Evolutionary conservation across 2,113 vertebrate genomes (phyloP), one percentile per base, ranked within the genome.

Genomic region (Melanostigma gelatinosum): DNA sequence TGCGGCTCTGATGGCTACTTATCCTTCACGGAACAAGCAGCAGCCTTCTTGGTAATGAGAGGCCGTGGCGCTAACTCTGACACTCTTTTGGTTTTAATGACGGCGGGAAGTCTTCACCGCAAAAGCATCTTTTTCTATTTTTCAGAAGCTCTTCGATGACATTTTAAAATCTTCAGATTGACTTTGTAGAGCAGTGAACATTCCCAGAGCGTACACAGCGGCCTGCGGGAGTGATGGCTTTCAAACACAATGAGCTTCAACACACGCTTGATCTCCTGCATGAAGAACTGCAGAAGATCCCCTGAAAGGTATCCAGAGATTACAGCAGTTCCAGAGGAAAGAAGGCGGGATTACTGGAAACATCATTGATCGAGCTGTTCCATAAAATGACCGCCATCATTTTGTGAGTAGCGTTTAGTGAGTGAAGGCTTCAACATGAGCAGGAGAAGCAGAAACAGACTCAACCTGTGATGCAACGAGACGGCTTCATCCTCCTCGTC

Each of bases 21-120:
- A 71, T 90, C 83, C 88, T 85, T 90, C 83, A 90, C 61, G 77
- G 88, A 87, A 87, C 76, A 85, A 72, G 75, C 90, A 64, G 82
- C 84, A 71, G 83, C 90, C 77, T 70, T 80, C 83, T 84, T 82
- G 75, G 80, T 88, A 88, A 88, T 82, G 85, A 90, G 84, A 72
- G 77, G 86, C 82, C 57, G 50, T 0, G 72, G 72, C 29, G 62
- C 50, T 48, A 9, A 29, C 72, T 65, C 54, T 66, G 54, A 73
- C 78, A 71, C 42, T 57, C 67, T 66, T 6, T 61, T 80, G 84
- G 64, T 67, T 79, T 82, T 64, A 79, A 88, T 80, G 83, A 67
- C 80, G 27, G 22, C 52, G 15, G 78, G 68, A 69, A 75, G 79
- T 63, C 62, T 80, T 78, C 70, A 18, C 82, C 75, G 60, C 32